Base-by-base conservation (phyloP, 2,888 invertebrate species). In the Drosophila lutescens region DNA sequence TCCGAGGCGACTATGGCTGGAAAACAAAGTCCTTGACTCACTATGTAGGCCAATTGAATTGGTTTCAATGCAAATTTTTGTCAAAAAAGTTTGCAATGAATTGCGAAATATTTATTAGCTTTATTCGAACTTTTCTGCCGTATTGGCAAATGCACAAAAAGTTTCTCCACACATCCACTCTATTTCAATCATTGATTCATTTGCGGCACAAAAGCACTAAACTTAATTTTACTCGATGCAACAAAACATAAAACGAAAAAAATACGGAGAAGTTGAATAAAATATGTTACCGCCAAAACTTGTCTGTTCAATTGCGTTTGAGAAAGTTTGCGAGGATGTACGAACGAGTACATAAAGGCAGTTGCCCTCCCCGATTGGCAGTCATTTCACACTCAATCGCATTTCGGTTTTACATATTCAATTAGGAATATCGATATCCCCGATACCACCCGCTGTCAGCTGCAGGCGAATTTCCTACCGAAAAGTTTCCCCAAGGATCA, bases 321-420 rank as follows among this genome's bases (percentile, higher is more conserved):
- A 34, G 30, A 61, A 63, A 63, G 36, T 63, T 63, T 63, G 26
- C n/a, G 13, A 20, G 46, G 8, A 17, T 46, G 46, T 40, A n/a
- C 12, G 41, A 20, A 26, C 26, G 49, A 15, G 49, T 34, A 53
- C 17, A 62, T 49, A 51, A 36, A 58, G 17, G 44, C 58, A 36
- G 58, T 46, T 58, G 15, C 23, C 23, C 23, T 20, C 15, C 15
- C 10, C 6, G 30, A 49, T 49, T 49, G 47, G 47, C 47, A 32
- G 47, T 57, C 72, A 84, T 88, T 88, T 84, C 78, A 84, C 86
- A 88, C 83, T 83, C 88, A 86, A 88, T 84, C 79, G 80, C 77
- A 88, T 74, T 74, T 53, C 41, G 76, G 72, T 54, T 58, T 76
- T 78, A 73, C 82, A 87, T 83, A 88, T 84, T 84, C 83, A 88